These are phyloP conservation scores for Hyphantria cunea DNA, from an alignment of 1,140 invertebrate genomes.

Conservation along the genomic window DNA sequence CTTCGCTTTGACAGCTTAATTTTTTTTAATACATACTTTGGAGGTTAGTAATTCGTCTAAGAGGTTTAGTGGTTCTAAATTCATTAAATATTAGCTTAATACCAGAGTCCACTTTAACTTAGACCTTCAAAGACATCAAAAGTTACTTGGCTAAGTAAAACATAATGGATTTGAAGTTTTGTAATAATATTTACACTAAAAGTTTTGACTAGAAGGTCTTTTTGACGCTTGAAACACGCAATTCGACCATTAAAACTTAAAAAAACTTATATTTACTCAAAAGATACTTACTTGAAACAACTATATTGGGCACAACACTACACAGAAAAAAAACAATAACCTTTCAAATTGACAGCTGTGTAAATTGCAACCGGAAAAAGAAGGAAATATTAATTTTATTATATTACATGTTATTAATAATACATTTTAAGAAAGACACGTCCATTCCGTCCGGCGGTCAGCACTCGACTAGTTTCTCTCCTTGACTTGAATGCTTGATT, in stretches of 20 bases:
- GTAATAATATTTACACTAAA: not conserved
- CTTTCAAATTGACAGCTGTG: conserved; percentile 42
- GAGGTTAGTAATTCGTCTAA: conserved; percentile 1
- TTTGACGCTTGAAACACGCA: not conserved
- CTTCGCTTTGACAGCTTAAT: conserved; percentile 12
- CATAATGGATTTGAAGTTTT: not conserved
- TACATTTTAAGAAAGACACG: conserved; percentile 25
- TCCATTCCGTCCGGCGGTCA: conserved; percentile 6
- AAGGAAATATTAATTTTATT: not conserved
- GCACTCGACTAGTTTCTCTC: conserved; percentile 13
- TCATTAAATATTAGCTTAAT: not conserved
- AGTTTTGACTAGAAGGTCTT: not conserved
- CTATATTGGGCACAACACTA: conserved; percentile 17
- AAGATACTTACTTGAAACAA: conserved; percentile 22
- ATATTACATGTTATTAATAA: conserved; percentile 10
- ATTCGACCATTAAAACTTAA: too few relatives aligned
- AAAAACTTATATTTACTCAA: not conserved
- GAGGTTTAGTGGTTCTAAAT: not conserved
- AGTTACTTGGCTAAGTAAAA: not conserved
- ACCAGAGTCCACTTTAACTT: not conserved
- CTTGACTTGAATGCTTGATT: conserved; percentile 22
- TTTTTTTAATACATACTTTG: not conserved
- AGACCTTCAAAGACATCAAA: not conserved
- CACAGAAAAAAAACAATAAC: conserved; percentile 17
- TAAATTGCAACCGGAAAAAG: conserved; percentile 29